phyloP scores from a whole-genome alignment of 2,888 invertebrate species.

The Athalia circularis region DNA sequence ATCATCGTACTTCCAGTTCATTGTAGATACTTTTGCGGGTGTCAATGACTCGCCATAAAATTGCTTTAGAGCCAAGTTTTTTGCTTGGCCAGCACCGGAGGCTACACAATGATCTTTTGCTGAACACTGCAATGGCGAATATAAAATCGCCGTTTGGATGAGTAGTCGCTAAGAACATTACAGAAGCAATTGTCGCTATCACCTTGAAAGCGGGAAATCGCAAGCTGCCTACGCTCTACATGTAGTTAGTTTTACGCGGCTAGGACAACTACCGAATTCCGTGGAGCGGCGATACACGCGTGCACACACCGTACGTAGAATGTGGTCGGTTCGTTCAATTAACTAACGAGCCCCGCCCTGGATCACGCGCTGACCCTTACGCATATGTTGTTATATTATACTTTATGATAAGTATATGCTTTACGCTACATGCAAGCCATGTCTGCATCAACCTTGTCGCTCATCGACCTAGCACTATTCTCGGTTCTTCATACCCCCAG shows the following conservation, averaged over 20 bases:
- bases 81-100: no score
- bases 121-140: no score
- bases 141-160: no score
- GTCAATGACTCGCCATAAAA: neutral
- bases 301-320: neutral
- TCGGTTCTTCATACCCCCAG: slow-evolving; percentile 2
- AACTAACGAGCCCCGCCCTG: slow-evolving; percentile 63
- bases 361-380: slow-evolving; percentile 40
- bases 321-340: slow-evolving; percentile 60
- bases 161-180: no score
- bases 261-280: slow-evolving; percentile 43
- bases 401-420: slow-evolving; percentile 10
- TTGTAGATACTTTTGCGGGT: neutral
- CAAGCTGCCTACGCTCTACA: no score
- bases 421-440: no score
- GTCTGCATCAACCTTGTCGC: slow-evolving; percentile 24
- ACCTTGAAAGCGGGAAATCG: no score
- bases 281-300: slow-evolving; percentile 49
- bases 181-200: no score
- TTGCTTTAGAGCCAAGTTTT: no score
- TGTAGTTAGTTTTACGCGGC: no score
- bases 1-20: neutral
- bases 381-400: neutral
- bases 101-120: no score
- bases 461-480: neutral